Conservation (phyloP, 2,888 invertebrate genomes). For the Brachynemurus nebulosus region DNA sequence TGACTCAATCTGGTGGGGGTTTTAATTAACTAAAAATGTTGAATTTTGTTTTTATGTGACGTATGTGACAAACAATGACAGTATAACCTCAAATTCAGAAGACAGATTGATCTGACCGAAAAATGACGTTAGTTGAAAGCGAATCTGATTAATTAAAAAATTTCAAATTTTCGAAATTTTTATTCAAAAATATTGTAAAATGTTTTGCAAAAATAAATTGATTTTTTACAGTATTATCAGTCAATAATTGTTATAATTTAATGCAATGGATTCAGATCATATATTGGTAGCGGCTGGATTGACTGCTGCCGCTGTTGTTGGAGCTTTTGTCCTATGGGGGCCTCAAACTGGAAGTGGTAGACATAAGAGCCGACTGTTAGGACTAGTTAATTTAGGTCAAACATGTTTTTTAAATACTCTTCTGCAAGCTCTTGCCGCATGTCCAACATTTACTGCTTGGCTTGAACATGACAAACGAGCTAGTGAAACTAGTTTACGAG, state of each 20-base stretch:
- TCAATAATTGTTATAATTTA: background rate
- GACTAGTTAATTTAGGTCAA: slow-evolving; percentile 79
- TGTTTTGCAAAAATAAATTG: no score
- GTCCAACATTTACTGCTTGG: slow-evolving; percentile 75
- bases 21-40: no score
- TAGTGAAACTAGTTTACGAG: slow-evolving; percentile 56
- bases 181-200: no score
- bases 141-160: no score
- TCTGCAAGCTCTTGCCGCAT: slow-evolving; percentile 79
- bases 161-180: no score
- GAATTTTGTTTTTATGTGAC: no score
- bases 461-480: slow-evolving; percentile 48
- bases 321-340: slow-evolving; percentile 74
- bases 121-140: no score
- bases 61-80: no score
- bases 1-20: background rate
- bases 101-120: no score
- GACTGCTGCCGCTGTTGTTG: slow-evolving; percentile 67
- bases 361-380: slow-evolving; percentile 58
- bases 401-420: slow-evolving; percentile 89
- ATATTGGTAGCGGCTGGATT: slow-evolving; percentile 66
- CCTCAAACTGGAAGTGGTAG: slow-evolving; percentile 44
- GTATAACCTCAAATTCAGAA: no score
- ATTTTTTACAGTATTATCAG: no score
- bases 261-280: slow-evolving; percentile 53